Conservation (phyloP, 2,888 invertebrate species). For the Scaptodrosophila latifasciaeformis region DNA sequence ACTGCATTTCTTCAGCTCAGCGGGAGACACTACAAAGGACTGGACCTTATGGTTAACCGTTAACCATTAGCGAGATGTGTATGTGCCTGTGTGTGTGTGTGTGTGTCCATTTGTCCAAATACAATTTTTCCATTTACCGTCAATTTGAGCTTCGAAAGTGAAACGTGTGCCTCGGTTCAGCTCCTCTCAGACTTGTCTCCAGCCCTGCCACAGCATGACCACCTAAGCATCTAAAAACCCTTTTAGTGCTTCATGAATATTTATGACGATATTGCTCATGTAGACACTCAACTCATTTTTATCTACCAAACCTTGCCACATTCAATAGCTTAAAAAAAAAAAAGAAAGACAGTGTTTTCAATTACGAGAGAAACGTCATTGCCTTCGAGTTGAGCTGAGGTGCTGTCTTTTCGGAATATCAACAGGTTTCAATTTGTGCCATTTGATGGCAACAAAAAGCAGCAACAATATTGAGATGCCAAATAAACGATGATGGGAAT, state of each 20-base stretch:
- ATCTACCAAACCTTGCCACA: constrained; percentile 15
- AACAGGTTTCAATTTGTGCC: constrained; percentile 63
- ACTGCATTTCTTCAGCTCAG: constrained; percentile 40
- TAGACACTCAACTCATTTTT: constrained; percentile 3
- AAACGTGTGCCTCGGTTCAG: neutral
- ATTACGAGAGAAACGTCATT: constrained; percentile 39
- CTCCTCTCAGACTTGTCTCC: neutral
- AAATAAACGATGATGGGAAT: constrained; percentile 68
- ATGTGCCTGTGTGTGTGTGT: neutral
- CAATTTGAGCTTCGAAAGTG: constrained; percentile 23
- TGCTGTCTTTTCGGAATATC: constrained; percentile 38
- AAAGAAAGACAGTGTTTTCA: constrained; percentile 35
- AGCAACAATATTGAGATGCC: constrained; percentile 18
- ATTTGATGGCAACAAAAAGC: constrained; percentile 48
- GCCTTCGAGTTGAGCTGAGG: constrained; percentile 1
- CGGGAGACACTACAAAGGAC: constrained; percentile 18
- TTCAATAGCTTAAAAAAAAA: constrained; percentile 34
- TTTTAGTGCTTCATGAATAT: constrained; percentile 68
- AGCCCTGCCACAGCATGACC: constrained; percentile 9
- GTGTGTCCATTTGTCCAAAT: too few species aligned
- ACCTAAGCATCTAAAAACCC: constrained; percentile 44
- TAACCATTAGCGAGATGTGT: neutral
- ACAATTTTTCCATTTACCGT: constrained; percentile 46
- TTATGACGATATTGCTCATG: constrained; percentile 50
- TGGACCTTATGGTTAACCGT: constrained; percentile 6